A percentile compares a stretch with the other conserved stretches of the same genome.
These are phyloP conservation scores for Pogonomyrmex californicus DNA, from an alignment of 1,140 invertebrate species.

Conservation along the genomic window DNA sequence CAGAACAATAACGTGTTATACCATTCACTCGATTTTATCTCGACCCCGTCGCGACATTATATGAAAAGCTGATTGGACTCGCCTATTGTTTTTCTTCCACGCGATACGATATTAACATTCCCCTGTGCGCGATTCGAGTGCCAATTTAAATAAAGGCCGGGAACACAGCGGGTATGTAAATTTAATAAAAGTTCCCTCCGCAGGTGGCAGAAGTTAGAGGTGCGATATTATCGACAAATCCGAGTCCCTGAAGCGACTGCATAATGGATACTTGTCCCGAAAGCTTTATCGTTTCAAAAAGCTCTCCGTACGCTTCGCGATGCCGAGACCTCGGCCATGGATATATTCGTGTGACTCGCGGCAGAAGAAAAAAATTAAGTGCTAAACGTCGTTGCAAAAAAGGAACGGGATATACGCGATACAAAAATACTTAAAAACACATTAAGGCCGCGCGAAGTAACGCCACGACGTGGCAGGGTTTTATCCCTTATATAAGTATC, in stretches of 20 bases:
- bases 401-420: slow-evolving; percentile 13
- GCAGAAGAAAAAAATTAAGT: slow-evolving; percentile 42
- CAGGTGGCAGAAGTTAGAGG: slow-evolving; percentile 47
- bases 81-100: slow-evolving; percentile 14
- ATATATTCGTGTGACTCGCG: neutral
- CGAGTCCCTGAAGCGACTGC: slow-evolving; percentile 59
- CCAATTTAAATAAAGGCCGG: slow-evolving; percentile 51
- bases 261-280: slow-evolving; percentile 57
- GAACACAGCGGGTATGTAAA: slow-evolving; percentile 50
- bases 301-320: neutral
- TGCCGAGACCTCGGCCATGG: neutral
- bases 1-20: neutral
- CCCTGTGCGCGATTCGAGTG: slow-evolving; percentile 30
- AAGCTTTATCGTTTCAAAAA: slow-evolving; percentile 43
- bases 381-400: slow-evolving; percentile 35
- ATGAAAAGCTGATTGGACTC: slow-evolving; percentile 6
- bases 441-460: slow-evolving; percentile 63
- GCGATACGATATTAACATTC: slow-evolving; percentile 28
- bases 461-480: slow-evolving; percentile 11
- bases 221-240: slow-evolving; percentile 65
- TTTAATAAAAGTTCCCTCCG: slow-evolving; percentile 60
- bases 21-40: slow-evolving; percentile 17
- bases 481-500: slow-evolving; percentile 36
- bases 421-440: slow-evolving; percentile 69
- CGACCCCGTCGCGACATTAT: neutral